Evolutionary conservation across 2,797 vertebrate genomes (phyloP).

Genomic region (Acanthiza pusilla): DNA sequence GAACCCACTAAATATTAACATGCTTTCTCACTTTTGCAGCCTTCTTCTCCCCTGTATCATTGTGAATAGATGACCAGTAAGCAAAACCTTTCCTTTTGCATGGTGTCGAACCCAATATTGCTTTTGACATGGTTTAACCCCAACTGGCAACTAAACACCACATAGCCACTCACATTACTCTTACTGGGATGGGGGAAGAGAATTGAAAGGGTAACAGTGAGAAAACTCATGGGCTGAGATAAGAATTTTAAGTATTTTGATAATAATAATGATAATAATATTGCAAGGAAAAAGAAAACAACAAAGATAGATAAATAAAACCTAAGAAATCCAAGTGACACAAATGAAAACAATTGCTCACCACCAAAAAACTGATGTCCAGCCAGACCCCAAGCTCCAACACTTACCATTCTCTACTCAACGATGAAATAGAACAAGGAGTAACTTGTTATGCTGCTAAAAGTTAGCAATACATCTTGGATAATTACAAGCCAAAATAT

Average conservation of each 20-base stretch:
- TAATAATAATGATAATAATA: neutral
- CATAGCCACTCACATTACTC: neutral
- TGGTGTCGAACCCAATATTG: neutral
- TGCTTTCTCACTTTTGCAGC: neutral
- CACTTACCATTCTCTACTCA: neutral
- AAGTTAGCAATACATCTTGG: neutral
- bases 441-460: neutral
- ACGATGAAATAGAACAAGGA: neutral
- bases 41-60: neutral
- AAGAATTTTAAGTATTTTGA: neutral
- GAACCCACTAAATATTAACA: neutral
- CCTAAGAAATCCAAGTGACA: neutral
- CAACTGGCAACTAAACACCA: neutral
- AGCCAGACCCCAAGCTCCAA: neutral
- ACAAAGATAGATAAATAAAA: neutral
- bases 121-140: fast-evolving
- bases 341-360: neutral
- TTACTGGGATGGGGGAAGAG: neutral
- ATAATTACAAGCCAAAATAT: neutral
- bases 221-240: neutral
- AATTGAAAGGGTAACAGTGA: neutral
- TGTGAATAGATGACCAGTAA: neutral
- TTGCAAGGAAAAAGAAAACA: neutral
- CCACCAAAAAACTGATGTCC: neutral
- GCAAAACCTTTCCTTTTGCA: neutral